Conservation (phyloP, 2,888 invertebrate species). For the Scaptomyza parva region DNA sequence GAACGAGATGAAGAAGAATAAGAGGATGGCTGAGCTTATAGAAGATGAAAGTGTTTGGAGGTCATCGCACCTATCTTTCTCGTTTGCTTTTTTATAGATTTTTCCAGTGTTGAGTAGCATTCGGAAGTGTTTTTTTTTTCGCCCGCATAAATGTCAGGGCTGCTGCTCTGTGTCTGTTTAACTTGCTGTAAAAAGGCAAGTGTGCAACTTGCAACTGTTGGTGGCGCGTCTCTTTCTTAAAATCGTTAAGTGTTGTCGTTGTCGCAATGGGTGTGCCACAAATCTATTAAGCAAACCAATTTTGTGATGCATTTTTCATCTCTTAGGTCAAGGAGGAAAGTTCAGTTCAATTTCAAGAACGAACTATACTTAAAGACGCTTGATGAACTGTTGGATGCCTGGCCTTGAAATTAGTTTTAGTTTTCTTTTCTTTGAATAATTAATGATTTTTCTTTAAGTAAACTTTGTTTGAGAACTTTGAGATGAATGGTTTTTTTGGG, state of each 20-base stretch:
- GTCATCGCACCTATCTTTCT: slow-evolving; percentile 60
- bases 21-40: slow-evolving; percentile 34
- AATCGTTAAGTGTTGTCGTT: slow-evolving; percentile 1
- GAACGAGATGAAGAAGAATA: neutral
- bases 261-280: neutral
- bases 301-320: neutral
- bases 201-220: slow-evolving; percentile 8
- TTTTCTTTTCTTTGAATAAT: too few relatives aligned
- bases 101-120: slow-evolving; percentile 28
- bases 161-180: slow-evolving; percentile 28
- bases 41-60: slow-evolving; percentile 76
- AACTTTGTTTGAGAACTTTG: too few relatives aligned
- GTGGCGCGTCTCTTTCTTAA: neutral
- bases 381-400: too few relatives aligned
- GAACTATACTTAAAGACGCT: too few relatives aligned
- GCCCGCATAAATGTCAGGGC: slow-evolving; percentile 32
- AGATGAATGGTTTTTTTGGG: too few relatives aligned
- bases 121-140: slow-evolving; percentile 7
- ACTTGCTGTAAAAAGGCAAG: slow-evolving; percentile 28
- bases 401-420: slow-evolving; percentile 7
- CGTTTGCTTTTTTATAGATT: slow-evolving; percentile 58
- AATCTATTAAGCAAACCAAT: neutral
- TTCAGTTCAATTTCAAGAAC: neutral
- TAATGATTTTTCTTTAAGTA: too few relatives aligned
- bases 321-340: too few relatives aligned